These are phyloP conservation scores for Macquaria ambigua DNA, from an alignment of 2,113 vertebrate species.

Conservation along the genomic window DNA sequence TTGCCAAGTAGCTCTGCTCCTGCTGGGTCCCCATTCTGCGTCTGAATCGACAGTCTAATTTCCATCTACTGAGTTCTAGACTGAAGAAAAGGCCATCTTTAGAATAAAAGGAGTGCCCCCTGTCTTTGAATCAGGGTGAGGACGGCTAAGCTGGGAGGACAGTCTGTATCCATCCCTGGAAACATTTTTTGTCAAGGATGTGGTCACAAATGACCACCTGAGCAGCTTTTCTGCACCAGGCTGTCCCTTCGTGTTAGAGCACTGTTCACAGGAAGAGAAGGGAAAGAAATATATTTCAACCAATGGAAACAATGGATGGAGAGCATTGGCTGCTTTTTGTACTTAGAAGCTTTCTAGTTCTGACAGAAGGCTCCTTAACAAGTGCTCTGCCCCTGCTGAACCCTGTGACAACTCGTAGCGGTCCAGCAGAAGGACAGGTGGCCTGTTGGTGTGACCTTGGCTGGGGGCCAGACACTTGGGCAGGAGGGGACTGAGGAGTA, in stretches of 20 bases:
- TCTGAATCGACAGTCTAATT: conserved; percentile 46
- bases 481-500: not conserved
- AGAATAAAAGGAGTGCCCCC: not conserved
- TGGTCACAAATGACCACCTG: conserved; percentile 37
- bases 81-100: conserved; percentile 26
- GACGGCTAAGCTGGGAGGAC: conserved; percentile 11
- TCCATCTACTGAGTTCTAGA: conserved; percentile 24
- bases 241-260: conserved; percentile 22
- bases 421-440: conserved; percentile 57
- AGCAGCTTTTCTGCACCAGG: conserved; percentile 42
- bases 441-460: conserved; percentile 56
- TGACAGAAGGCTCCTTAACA: conserved; percentile 65
- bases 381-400: conserved; percentile 54
- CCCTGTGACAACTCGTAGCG: conserved; percentile 20
- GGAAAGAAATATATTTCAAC: conserved; percentile 11
- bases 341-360: conserved; percentile 40
- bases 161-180: conserved; percentile 16
- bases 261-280: conserved; percentile 2
- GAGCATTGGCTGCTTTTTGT: conserved; percentile 16
- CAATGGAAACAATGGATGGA: not conserved
- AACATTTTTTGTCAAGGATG: conserved; percentile 30
- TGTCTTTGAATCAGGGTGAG: conserved; percentile 28
- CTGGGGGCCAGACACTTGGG: conserved; percentile 55
- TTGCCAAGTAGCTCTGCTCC: conserved; percentile 63
- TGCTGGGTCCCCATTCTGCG: conserved; percentile 33